Evolutionary conservation across 2,888 invertebrate species (phyloP), one percentile per base, ranked within the genome.

Genomic region (Eucriotettix oculatus): DNA sequence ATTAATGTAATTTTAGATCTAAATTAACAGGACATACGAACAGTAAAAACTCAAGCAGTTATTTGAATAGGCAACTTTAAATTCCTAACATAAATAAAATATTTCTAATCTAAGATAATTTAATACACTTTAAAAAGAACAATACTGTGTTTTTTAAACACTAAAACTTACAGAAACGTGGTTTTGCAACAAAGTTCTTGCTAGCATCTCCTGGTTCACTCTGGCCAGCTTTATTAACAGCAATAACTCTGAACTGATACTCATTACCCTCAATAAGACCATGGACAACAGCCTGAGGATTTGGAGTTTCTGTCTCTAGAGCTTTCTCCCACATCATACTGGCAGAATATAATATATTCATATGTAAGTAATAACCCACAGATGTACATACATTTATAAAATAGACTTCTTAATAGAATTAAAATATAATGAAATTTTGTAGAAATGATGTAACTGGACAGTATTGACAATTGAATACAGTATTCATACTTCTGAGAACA

Each of bases 211-310:
- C 92, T 0, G 96, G 92, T 67, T 92, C 90, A 68, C 96, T 91
- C 70, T 85, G 86, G 0, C 99, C 99, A 11, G 92, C 95, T 72
- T 92, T 91, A 76, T 99, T 99, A 59, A 96, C 79, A 10, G 98
- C 98, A 66, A 93, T 84, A 42, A 98, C 87, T 42, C 97, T 85
- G 85, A 97, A 98, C 74, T 96, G 95, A 73, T 95, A 96, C 71
- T 96, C 95, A 72, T 93, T 92, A 66, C 96, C 96, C 78, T 96
- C 96, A 69, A 90, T 88, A 56, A 98, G 75, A 53, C 92, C 92
- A 70, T 87, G 87, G n/a, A 95, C 86, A 59, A 86, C 85, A 57
- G 87, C 95, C 61, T 81, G 76, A 0, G 88, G 85, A 10, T 78
- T 79, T 0, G 89, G 81, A 40, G 83, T 80, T 61, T 86, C 86